Conservation (phyloP, 2,888 invertebrate genomes). For the Palloptera scutellata region DNA sequence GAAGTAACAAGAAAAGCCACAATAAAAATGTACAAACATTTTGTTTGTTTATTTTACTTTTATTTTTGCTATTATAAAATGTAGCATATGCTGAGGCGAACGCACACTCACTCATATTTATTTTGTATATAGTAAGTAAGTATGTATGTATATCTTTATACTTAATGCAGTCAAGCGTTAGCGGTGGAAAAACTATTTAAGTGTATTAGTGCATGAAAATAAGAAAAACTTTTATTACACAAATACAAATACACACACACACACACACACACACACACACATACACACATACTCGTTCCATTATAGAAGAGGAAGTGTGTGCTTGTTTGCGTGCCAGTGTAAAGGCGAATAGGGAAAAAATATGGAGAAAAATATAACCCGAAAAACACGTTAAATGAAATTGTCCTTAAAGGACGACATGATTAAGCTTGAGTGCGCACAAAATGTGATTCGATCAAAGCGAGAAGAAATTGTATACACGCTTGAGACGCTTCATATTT, state of each 20-base stretch:
- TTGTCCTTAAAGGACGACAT: constrained; percentile 34
- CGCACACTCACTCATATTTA: constrained; percentile 22
- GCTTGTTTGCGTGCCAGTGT: too few relatives aligned
- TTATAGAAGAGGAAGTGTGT: not conserved
- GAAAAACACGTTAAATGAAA: constrained; percentile 39
- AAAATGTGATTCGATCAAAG: constrained; percentile 31
- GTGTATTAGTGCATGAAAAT: constrained; percentile 43
- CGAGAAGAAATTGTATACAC: constrained; percentile 11
- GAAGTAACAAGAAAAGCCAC: constrained; percentile 15
- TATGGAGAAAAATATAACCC: constrained; percentile 19
- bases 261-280: constrained; percentile 16
- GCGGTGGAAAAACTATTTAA: constrained; percentile 39
- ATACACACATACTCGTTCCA: constrained; percentile 11
- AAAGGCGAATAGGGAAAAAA: not conserved
- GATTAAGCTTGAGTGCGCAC: constrained; percentile 30
- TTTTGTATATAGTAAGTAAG: too few relatives aligned
- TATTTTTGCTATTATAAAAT: constrained; percentile 17
- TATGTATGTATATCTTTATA: constrained; percentile 10
- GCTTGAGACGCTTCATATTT: too few relatives aligned
- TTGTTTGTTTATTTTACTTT: not conserved
- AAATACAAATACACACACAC: constrained; percentile 31
- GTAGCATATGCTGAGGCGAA: constrained; percentile 43
- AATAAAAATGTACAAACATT: constrained; percentile 3
- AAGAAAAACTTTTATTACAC: constrained; percentile 38
- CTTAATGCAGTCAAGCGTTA: constrained; percentile 43